Conservation (phyloP, 35 echinoderm and acorn worm genomes). For the Acanthaster planci region DNA sequence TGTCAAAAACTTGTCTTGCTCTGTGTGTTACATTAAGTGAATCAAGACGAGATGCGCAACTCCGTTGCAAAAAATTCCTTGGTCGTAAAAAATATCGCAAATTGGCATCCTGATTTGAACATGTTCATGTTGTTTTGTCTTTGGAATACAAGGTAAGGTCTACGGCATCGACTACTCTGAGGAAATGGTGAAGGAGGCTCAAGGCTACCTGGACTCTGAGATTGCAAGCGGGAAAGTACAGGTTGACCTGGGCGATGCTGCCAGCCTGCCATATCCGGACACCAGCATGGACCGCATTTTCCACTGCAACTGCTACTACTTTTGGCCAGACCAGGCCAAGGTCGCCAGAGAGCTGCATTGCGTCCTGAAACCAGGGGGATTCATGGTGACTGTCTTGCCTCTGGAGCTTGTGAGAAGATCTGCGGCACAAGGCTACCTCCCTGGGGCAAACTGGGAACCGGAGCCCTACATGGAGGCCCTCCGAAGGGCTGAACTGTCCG, state of each 20-base stretch:
- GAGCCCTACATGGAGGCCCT: conserved; percentile 68
- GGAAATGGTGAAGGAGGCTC: conserved; percentile 53
- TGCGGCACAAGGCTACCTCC: conserved; percentile 28
- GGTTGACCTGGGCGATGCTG: conserved; percentile 60
- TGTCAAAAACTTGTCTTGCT: no score
- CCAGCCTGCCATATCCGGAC: conserved; percentile 60
- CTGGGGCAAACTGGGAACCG: conserved; percentile 8
- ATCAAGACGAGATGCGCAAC: no score
- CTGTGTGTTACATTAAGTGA: no score
- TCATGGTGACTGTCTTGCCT: conserved; percentile 65
- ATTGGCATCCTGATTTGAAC: no score
- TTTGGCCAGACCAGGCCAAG: conserved; percentile 73
- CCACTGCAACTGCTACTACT: conserved; percentile 91
- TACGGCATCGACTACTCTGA: conserved; percentile 81
- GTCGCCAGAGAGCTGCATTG: conserved; percentile 47
- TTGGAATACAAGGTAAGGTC: conserved; percentile 58
- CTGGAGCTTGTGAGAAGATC: not conserved
- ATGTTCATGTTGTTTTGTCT: no score
- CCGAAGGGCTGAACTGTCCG: conserved; percentile 32
- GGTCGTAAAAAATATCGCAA: no score
- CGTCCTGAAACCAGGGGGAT: conserved; percentile 69
- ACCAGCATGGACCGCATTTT: conserved; percentile 67
- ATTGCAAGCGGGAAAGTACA: conserved; percentile 49
- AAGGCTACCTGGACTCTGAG: conserved; percentile 43
- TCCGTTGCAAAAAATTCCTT: no score